These are phyloP conservation scores for Elmis aenea DNA, from an alignment of 2,888 invertebrate genomes.

Conservation along the genomic window DNA sequence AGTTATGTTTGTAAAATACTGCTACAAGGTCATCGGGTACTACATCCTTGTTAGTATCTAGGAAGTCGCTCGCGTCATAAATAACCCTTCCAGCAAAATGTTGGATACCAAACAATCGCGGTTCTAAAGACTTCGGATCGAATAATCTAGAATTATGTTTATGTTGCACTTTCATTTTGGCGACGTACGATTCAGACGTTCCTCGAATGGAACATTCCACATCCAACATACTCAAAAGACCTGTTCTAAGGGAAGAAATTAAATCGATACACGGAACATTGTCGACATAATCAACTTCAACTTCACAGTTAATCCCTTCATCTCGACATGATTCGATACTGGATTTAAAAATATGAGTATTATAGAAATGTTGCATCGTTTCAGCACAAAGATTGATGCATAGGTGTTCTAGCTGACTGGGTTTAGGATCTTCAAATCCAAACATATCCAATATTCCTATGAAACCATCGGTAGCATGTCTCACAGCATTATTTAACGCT, in stretches of 20 bases:
- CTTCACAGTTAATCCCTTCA: constrained; percentile 84
- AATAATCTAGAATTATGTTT: constrained; percentile 76
- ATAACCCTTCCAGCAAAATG: constrained; percentile 84
- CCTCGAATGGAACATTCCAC: constrained; percentile 84
- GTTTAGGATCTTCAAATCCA: constrained; percentile 90
- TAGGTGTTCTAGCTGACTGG: constrained; percentile 85
- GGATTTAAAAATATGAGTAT: constrained; percentile 93
- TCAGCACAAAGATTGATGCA: constrained; percentile 95
- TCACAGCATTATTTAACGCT: constrained; percentile 84
- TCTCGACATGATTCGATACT: constrained; percentile 90
- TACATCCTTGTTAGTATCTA: constrained; percentile 88
- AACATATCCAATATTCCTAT: constrained; percentile 96
- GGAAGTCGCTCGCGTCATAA: constrained; percentile 85
- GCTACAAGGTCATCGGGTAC: constrained; percentile 89
- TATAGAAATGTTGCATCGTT: constrained; percentile 97
- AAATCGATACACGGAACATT: constrained; percentile 95
- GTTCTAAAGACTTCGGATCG: constrained; percentile 72
- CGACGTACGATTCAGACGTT: constrained; percentile 72
- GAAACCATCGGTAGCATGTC: constrained; percentile 91
- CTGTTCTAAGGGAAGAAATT: constrained; percentile 87
- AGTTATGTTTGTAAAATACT: constrained; percentile 86
- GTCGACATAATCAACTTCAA: constrained; percentile 90
- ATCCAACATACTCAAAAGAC: constrained; percentile 86
- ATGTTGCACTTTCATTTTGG: constrained; percentile 76
- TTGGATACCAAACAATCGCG: constrained; percentile 81